A percentile compares a stretch with the other conserved stretches of the same genome.
Conservation (phyloP, 2,888 invertebrate species). For the Caenorhabditis plicata region DNA sequence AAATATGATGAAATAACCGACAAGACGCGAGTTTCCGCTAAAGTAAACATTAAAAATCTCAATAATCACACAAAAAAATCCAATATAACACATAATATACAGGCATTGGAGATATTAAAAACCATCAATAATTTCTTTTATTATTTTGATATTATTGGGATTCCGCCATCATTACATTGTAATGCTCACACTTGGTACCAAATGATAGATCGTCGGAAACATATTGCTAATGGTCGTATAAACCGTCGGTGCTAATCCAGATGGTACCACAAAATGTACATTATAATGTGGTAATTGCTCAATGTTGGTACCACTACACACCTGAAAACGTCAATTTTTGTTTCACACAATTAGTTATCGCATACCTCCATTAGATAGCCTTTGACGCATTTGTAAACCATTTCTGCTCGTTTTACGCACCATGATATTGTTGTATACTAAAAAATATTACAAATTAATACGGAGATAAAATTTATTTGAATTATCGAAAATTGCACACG, state of each 20-base stretch:
- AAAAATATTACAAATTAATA: constrained; percentile 19
- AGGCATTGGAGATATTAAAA: no score
- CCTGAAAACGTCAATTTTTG: constrained; percentile 14
- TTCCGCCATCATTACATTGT: no score
- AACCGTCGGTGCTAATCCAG: constrained; percentile 75
- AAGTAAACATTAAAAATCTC: no score
- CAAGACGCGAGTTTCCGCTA: no score
- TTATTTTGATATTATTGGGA: no score
- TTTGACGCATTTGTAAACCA: constrained; percentile 97
- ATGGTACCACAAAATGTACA: constrained; percentile 82
- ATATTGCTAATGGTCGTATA: constrained; percentile 75
- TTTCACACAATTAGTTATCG: background rate
- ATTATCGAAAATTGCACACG: no score
- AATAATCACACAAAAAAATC: no score
- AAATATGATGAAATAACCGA: background rate
- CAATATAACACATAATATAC: no score
- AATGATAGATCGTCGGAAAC: constrained; percentile 82
- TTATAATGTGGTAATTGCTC: constrained; percentile 73
- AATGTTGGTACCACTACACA: constrained; percentile 35
- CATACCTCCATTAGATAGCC: constrained; percentile 95
- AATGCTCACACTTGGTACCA: constrained; percentile 50
- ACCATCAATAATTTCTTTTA: no score
- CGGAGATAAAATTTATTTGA: constrained; percentile 6
- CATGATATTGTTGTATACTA: constrained; percentile 83
- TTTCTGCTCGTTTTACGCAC: constrained; percentile 92